phyloP scores from a whole-genome alignment of 2,113 vertebrate species.

The Rhodinocichla rosea region DNA sequence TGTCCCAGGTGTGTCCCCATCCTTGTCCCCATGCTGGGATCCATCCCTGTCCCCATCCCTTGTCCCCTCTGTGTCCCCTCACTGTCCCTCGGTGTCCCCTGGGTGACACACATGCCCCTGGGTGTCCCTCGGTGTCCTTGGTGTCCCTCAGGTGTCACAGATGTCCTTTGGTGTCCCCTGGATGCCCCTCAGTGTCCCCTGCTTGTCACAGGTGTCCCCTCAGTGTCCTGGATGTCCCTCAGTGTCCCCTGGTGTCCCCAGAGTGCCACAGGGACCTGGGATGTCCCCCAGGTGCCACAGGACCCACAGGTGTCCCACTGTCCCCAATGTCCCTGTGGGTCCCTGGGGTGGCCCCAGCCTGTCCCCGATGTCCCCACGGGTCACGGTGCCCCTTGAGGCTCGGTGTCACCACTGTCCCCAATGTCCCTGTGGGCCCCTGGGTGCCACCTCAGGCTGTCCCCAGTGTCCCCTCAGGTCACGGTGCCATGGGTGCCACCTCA shows the following conservation, averaged over 20 bases:
- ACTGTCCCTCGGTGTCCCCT: neutral
- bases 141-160: neutral
- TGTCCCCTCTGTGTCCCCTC: neutral
- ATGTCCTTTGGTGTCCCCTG: neutral
- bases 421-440: neutral
- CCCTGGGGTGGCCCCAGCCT: too few relatives aligned
- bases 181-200: too few relatives aligned
- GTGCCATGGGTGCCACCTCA: too few relatives aligned
- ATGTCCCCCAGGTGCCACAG: neutral
- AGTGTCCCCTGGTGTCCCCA: neutral
- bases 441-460: too few relatives aligned
- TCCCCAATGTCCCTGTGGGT: neutral
- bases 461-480: too few relatives aligned
- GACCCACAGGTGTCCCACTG: neutral
- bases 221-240: neutral
- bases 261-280: neutral
- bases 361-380: too few relatives aligned
- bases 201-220: neutral
- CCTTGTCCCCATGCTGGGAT: too few relatives aligned
- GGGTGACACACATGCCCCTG: too few relatives aligned
- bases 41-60: too few relatives aligned
- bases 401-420: neutral
- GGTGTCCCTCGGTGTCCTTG: neutral
- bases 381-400: too few relatives aligned
- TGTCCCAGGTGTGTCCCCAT: too few relatives aligned